Percentiles rank a stretch among this genome's conserved stretches.
These are phyloP conservation scores for Tragelaphus imberbis DNA, from an alignment of 2,113 vertebrate genomes.

Conservation along the genomic window DNA sequence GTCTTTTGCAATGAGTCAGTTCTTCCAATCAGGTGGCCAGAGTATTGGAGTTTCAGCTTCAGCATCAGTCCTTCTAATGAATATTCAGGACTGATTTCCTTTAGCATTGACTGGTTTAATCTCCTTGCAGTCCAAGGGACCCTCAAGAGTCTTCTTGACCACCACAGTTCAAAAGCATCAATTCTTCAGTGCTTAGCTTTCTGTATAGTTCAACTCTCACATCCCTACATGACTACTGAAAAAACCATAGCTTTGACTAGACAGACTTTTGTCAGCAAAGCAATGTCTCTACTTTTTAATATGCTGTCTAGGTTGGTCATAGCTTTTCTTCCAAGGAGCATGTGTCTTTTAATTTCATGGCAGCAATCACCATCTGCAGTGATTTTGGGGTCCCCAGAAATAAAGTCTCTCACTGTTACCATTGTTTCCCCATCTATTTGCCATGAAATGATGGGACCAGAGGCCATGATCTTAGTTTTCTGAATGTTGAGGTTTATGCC, in stretches of 20 bases:
- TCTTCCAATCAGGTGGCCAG: background rate
- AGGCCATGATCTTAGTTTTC: background rate
- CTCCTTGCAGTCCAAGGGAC: background rate
- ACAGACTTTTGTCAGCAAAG: accelerated
- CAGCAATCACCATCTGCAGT: background rate
- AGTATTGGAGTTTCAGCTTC: background rate
- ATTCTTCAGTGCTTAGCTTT: background rate
- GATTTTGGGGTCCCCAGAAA: background rate
- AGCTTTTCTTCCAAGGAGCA: background rate
- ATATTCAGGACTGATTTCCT: background rate
- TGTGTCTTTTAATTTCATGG: background rate
- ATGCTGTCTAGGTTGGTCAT: background rate
- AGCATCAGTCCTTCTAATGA: background rate
- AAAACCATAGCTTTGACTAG: background rate
- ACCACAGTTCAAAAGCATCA: background rate
- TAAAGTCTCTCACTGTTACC: background rate
- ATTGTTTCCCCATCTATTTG: background rate
- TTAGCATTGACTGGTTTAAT: background rate
- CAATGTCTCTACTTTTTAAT: background rate
- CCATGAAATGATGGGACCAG: background rate
- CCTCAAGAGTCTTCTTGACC: background rate
- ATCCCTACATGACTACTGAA: background rate
- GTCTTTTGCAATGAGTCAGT: background rate
- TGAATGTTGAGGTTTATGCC: background rate
- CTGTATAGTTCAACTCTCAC: background rate